phyloP scores from a whole-genome alignment of 37 sponge, comb jelly and placozoan genomes.

The Halisarca cf. caerulea region DNA sequence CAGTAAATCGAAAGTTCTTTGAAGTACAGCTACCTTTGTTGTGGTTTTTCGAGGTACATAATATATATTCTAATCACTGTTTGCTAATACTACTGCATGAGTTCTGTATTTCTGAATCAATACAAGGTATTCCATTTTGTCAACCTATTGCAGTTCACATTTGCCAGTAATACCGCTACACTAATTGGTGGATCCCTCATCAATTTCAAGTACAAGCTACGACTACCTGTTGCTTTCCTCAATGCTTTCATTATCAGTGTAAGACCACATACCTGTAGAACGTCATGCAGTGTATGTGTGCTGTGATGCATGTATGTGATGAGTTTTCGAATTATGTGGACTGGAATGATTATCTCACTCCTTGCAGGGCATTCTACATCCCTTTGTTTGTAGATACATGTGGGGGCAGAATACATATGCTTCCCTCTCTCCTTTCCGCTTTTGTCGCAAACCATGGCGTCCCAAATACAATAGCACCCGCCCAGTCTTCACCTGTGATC shows the following conservation, averaged over 20 bases:
- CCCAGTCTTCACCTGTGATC: background rate
- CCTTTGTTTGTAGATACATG: conserved; percentile 30
- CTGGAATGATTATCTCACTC: background rate
- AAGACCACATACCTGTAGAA: no score
- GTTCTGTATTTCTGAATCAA: no score
- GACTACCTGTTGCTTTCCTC: conserved; percentile 76
- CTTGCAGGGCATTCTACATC: conserved; percentile 47
- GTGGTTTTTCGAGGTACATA: conserved; percentile 78
- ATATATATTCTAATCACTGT: no score
- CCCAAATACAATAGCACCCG: background rate
- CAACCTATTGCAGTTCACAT: conserved; percentile 69
- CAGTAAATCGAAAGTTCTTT: conserved; percentile 37
- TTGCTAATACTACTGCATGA: no score
- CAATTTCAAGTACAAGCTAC: conserved; percentile 70
- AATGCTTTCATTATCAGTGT: conserved; percentile 92
- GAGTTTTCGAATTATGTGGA: background rate
- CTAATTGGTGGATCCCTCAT: conserved; percentile 84
- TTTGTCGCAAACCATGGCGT: conserved; percentile 15
- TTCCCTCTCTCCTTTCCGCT: conserved; percentile 45
- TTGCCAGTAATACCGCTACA: conserved; percentile 95
- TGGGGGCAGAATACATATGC: conserved; percentile 23
- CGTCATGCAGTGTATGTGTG: background rate
- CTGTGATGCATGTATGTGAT: background rate
- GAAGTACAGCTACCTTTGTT: conserved; percentile 55
- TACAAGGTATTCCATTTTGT: no score